These are phyloP conservation scores for Drosophila ohnishii DNA, from an alignment of 1,140 invertebrate genomes.

Conservation along the genomic window DNA sequence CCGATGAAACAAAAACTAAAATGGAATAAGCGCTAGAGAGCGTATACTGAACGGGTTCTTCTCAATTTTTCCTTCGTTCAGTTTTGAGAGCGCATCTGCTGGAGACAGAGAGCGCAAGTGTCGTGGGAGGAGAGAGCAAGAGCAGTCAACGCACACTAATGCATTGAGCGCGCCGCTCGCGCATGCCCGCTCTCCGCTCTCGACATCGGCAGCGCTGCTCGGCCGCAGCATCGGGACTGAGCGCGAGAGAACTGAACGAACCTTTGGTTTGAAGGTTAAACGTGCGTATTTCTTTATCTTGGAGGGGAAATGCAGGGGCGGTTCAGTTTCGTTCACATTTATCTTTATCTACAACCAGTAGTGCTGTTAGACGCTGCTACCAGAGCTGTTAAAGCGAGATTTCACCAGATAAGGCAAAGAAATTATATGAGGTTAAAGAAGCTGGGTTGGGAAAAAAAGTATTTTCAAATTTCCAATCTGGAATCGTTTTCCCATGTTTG, in stretches of 20 bases:
- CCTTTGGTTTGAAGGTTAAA: slow-evolving; percentile 71
- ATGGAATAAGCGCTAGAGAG: not conserved
- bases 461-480: too few relatives aligned
- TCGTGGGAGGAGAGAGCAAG: slow-evolving; percentile 50
- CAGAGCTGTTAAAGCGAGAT: not conserved
- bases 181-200: slow-evolving; percentile 42
- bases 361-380: slow-evolving; percentile 17
- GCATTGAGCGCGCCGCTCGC: slow-evolving; percentile 38
- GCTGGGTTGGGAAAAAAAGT: too few relatives aligned
- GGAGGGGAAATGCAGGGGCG: slow-evolving; percentile 57
- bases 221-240: slow-evolving; percentile 18
- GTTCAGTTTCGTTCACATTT: slow-evolving; percentile 67
- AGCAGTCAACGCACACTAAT: not conserved
- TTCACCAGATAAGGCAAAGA: not conserved
- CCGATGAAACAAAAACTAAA: not conserved
- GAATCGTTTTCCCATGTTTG: too few relatives aligned
- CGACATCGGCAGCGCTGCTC: slow-evolving; percentile 49
- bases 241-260: slow-evolving; percentile 49
- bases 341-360: slow-evolving; percentile 64
- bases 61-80: slow-evolving; percentile 23
- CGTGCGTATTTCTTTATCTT: slow-evolving; percentile 49
- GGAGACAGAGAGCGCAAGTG: slow-evolving; percentile 53
- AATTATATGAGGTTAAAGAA: too few relatives aligned
- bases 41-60: not conserved
- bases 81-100: not conserved